A percentile compares a stretch with the other conserved stretches of the same genome.
These are phyloP conservation scores for Copidosoma aretas DNA, from an alignment of 2,888 invertebrate species.

Conservation along the genomic window DNA sequence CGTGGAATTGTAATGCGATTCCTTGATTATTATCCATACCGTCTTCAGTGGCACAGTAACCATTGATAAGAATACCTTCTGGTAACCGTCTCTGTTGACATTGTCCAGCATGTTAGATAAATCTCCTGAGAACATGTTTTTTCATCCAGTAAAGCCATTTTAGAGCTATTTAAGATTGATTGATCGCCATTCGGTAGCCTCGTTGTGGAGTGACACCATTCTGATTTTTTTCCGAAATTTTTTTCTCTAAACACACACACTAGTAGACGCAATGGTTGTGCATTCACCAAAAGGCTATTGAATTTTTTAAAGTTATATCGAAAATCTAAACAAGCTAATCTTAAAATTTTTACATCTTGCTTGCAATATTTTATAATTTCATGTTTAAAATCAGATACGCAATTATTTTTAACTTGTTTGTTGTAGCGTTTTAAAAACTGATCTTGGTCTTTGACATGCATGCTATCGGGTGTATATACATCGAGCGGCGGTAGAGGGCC, in stretches of 20 bases:
- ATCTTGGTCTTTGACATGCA: background rate
- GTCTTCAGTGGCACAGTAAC: conserved; percentile 3
- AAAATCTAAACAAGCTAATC: no score
- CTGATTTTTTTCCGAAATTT: no score
- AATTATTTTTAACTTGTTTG: no score
- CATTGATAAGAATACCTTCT: conserved; percentile 19
- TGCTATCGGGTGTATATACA: background rate
- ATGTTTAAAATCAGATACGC: no score
- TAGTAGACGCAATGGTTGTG: no score
- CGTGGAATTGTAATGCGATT: conserved; percentile 12
- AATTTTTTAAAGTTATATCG: no score
- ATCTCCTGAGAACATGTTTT: no score
- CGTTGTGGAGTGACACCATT: no score
- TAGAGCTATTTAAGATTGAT: background rate
- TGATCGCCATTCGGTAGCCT: background rate
- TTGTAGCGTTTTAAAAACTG: background rate
- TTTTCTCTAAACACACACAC: no score
- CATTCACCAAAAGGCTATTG: no score
- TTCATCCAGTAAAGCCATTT: background rate
- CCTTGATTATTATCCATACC: no score
- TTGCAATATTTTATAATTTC: no score
- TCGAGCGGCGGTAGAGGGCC: background rate
- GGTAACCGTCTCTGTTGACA: conserved; percentile 14
- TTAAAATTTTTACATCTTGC: background rate
- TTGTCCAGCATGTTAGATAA: conserved; percentile 12